Evolutionary conservation across 2,888 invertebrate species (phyloP), one percentile per base, ranked within the genome.

Genomic region (Thalpophila matura): DNA sequence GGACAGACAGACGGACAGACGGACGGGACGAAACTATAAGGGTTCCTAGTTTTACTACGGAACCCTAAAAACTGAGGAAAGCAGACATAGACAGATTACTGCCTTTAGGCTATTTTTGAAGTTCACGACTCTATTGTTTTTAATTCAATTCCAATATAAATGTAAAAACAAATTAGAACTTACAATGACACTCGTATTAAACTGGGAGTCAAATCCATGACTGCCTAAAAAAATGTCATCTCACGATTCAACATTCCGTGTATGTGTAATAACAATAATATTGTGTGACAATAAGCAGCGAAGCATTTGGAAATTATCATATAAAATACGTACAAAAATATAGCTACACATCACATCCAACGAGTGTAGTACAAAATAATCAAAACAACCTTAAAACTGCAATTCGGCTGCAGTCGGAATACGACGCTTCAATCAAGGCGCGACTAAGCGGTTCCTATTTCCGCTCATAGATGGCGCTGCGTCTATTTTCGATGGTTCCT

Each of bases 361-460:
- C 63, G 51, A 61, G 50, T 75, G 53, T 71, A 68, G 74, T 74
- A 68, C 60, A 67, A 79, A 76, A 77, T 74, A 75, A 77, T 63
- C 46, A 66, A 67, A n/a, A n/a, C n/a, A n/a, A 65, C 62, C 57
- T 47, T 57, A 68, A 77, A 79, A 70, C 66, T 74, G 77, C 75
- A 80, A 72, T 75, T 73, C 65, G 18, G 35, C 64, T 79, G 77
- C 74, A 79, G 54, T 20, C 51, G 53, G 67, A 58, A 51, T 55
- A 55, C 67, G 63, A 60, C 58, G 79, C 78, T 83, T 82, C 87
- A 89, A 89, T 88, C 88, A 85, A 79, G 74, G 80, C 77, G 74
- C 72, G 82, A 83, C 87, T 89, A 91, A 93, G 91, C 89, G 91
- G 86, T 93, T 85, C 90, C 86, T 82, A 91, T 93, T 93, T 93